Conservation (phyloP, 2,113 vertebrate species). For the Uria lomvia region DNA sequence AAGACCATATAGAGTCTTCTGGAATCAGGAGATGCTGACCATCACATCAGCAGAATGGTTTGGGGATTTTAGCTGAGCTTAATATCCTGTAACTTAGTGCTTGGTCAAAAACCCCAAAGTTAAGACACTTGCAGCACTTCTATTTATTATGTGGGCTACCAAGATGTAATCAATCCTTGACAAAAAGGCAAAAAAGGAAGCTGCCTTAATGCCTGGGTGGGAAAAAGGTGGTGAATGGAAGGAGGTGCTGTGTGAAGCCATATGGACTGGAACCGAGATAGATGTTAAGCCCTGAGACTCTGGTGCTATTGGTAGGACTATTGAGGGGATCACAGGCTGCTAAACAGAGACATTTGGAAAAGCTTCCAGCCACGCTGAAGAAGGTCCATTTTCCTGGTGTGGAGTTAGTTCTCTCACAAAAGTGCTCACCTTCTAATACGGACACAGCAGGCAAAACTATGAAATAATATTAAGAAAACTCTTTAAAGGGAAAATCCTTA, state of each 20-base stretch:
- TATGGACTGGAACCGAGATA: neutral
- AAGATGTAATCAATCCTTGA: neutral
- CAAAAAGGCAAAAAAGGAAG: neutral
- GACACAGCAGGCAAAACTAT: neutral
- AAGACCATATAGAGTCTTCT: neutral
- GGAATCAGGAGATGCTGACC: neutral
- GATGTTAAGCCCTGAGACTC: neutral
- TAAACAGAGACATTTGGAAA: neutral
- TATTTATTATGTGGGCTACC: neutral
- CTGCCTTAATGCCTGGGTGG: neutral
- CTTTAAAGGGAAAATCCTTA: neutral
- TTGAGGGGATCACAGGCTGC: neutral
- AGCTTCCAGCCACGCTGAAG: neutral
- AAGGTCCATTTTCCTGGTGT: neutral
- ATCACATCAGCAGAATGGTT: neutral
- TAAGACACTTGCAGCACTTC: neutral
- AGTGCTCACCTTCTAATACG: neutral
- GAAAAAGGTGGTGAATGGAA: neutral
- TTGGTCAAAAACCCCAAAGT: neutral
- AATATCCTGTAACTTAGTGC: neutral
- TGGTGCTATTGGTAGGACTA: neutral
- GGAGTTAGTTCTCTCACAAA: neutral
- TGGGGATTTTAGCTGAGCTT: neutral
- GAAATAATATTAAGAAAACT: neutral
- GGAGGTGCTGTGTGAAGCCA: neutral